phyloP scores from a whole-genome alignment of 2,113 vertebrate species.

The Etia nguti region DNA sequence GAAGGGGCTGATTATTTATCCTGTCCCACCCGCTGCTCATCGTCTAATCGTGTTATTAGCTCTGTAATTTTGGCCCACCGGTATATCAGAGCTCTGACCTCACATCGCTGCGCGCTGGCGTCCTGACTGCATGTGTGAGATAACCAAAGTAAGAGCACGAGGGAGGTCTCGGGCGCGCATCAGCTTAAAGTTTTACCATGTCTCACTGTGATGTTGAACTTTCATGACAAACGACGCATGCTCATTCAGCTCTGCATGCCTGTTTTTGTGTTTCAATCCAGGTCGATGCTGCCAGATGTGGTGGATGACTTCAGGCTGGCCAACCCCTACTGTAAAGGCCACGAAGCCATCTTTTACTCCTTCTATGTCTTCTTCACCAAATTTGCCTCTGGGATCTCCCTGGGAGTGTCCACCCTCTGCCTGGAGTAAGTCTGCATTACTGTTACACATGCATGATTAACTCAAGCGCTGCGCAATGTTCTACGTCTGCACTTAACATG shows the following conservation, averaged over 20 bases:
- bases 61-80: conserved; percentile 36
- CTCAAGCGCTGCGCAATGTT: background rate
- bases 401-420: conserved; percentile 90
- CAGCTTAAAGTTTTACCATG: background rate
- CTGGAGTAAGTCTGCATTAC: conserved; percentile 82
- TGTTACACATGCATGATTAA: background rate
- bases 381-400: conserved; percentile 83
- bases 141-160: background rate
- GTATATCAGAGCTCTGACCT: conserved; percentile 17
- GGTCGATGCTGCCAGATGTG: conserved; percentile 96
- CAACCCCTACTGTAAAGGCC: conserved; percentile 79
- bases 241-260: background rate
- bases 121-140: background rate
- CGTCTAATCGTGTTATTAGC: conserved; percentile 60
- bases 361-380: conserved; percentile 95
- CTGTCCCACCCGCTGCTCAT: conserved; percentile 26
- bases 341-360: conserved; percentile 97
- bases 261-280: conserved; percentile 42
- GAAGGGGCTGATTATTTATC: conserved; percentile 46
- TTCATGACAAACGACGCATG: background rate
- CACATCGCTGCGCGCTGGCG: background rate
- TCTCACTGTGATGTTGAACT: background rate
- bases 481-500: background rate
- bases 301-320: conserved; percentile 88
- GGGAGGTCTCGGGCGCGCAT: background rate